Evolutionary conservation across 2,888 invertebrate species (phyloP), one percentile per base, ranked within the genome.

Genomic region (Masnerella sp.): DNA sequence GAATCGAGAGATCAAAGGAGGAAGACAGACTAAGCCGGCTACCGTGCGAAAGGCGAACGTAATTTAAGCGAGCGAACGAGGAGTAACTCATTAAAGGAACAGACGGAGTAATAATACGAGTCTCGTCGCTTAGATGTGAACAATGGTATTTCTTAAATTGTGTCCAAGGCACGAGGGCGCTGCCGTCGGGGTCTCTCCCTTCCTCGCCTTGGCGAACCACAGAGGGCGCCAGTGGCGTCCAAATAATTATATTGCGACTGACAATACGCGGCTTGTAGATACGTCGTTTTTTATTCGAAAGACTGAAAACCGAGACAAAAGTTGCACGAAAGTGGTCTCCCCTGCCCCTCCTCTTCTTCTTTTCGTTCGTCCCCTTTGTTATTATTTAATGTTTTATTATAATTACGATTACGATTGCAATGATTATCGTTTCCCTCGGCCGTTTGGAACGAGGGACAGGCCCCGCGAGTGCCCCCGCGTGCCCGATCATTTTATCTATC

Each of bases 401-500:
- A n/a, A n/a, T n/a, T n/a, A n/a, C n/a, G n/a, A 47, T 30, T 12
- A 9, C 15, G 17, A 30, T 30, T 30, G 61, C 62, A 54, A 12
- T 58, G 18, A n/a, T n/a, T n/a, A n/a, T 51, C 28, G 38, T 59
- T 30, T 30, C 17, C 12, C 11, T 34, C 34, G 58, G 49, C 17
- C 18, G 30, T 54, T 30, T 28, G 32, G 22, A 69, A 61, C 30
- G 74, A 72, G 64, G 68, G 80, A 82, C 81, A 80, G 80, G 83
- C 80, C 82, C 80, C 79, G 78, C 75, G 82, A 78, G 79, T 77
- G 76, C 76, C 80, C 79, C 75, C 77, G 78, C 80, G 80, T 80
- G 81, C 82, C 80, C 82, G 77, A 62, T 82, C 80, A 83, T 84
- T 85, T 84, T 82, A 83, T 81, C 80, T 84, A 80, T 82, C 78